These are phyloP conservation scores for Helicolenus hilgendorfi DNA, from an alignment of 2,797 vertebrate species.

Conservation along the genomic window DNA sequence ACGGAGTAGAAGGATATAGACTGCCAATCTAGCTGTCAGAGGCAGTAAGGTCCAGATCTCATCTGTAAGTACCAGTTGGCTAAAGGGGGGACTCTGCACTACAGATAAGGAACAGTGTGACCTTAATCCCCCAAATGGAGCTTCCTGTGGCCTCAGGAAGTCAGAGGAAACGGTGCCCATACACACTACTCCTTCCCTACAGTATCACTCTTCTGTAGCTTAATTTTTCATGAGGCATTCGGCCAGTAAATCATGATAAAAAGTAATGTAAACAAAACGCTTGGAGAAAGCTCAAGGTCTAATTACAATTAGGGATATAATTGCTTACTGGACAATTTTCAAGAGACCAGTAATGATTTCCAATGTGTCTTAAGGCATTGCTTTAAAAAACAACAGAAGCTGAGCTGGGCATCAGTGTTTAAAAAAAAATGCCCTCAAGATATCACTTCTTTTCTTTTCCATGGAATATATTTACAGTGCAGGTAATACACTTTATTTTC, in stretches of 20 bases:
- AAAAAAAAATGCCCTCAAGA: background rate
- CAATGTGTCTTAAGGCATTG: conserved; percentile 15
- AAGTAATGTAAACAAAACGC: conserved; percentile 45
- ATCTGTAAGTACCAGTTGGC: conserved; percentile 72
- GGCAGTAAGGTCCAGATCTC: conserved; percentile 66
- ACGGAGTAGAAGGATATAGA: conserved; percentile 26
- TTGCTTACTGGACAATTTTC: conserved; percentile 52
- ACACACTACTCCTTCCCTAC: background rate
- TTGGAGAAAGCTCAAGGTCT: conserved; percentile 30
- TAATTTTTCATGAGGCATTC: conserved; percentile 38
- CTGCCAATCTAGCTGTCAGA: conserved; percentile 60
- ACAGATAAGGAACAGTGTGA: conserved; percentile 70
- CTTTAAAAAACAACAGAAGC: conserved; percentile 33
- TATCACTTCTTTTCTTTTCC: conserved; percentile 1
- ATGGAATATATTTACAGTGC: conserved; percentile 11
- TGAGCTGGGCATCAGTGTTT: conserved; percentile 13
- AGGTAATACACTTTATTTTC: background rate
- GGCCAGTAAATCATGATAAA: conserved; percentile 54
- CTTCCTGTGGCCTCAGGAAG: conserved; percentile 63
- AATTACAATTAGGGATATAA: conserved; percentile 62
- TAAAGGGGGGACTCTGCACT: conserved; percentile 48
- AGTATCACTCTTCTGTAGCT: conserved; percentile 32
- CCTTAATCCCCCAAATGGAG: conserved; percentile 75
- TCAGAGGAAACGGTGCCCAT: conserved; percentile 25
- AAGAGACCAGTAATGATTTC: conserved; percentile 55